phyloP scores from a whole-genome alignment of 2,888 invertebrate genomes.

The Drosophila rellima region DNA sequence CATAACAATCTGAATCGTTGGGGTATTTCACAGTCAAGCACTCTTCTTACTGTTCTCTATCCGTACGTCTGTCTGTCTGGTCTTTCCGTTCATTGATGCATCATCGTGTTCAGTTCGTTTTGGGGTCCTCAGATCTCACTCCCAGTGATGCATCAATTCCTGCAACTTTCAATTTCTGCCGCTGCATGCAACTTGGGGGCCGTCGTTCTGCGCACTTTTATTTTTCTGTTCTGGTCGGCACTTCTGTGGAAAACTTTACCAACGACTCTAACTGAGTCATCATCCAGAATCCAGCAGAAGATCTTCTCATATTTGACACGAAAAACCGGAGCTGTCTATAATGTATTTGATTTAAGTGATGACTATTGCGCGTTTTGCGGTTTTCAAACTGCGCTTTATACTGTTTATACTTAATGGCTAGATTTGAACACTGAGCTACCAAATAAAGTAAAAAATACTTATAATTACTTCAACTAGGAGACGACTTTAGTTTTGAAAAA shows the following conservation, averaged over 20 bases:
- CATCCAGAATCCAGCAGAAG: conserved; percentile 26
- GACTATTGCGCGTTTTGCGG: conserved; percentile 53
- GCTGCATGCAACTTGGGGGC: conserved; percentile 11
- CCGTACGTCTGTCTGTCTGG: conserved; percentile 19
- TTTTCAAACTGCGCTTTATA: conserved; percentile 48
- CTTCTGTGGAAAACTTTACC: conserved; percentile 47
- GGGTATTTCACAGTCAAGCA: conserved; percentile 43
- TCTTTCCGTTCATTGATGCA: conserved; percentile 47
- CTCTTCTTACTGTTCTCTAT: background rate
- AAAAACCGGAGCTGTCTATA: conserved; percentile 28
- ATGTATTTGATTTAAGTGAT: conserved; percentile 31
- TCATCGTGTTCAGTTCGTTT: conserved; percentile 44
- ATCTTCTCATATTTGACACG: conserved; percentile 33
- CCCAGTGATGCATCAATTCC: conserved; percentile 37
- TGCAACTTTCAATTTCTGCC: conserved; percentile 59
- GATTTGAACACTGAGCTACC: conserved; percentile 8
- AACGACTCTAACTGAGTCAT: conserved; percentile 56
- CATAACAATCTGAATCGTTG: conserved; percentile 29
- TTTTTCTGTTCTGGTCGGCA: conserved; percentile 27
- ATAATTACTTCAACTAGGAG: background rate
- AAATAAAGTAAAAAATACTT: background rate
- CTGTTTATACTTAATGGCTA: conserved; percentile 1
- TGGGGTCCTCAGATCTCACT: conserved; percentile 22
- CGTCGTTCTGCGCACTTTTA: conserved; percentile 3
- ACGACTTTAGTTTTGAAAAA: background rate